Conservation (phyloP, 2,888 invertebrate species). For the Mythimna loreyi region DNA sequence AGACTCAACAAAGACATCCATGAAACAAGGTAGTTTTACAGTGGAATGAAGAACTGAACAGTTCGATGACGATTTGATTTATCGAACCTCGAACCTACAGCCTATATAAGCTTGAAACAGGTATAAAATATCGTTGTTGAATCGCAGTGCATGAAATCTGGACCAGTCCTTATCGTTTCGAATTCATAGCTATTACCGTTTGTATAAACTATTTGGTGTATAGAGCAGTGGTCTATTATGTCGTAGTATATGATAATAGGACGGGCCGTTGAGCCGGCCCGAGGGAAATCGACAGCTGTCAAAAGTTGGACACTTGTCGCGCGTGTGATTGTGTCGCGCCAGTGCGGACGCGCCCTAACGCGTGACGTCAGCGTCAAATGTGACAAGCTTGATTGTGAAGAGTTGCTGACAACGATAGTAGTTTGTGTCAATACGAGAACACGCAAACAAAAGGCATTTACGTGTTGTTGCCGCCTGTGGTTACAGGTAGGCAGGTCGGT, state of each 20-base stretch:
- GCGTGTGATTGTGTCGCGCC: constrained; percentile 48
- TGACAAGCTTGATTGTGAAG: constrained; percentile 18
- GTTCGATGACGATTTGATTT: background rate
- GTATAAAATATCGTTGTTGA: background rate
- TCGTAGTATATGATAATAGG: constrained; percentile 58
- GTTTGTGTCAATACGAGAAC: constrained; percentile 37
- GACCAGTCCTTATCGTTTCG: background rate
- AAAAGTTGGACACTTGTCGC: constrained; percentile 61
- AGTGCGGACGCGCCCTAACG: constrained; percentile 41
- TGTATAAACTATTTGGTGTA: background rate
- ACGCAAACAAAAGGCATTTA: constrained; percentile 7
- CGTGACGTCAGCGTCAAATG: constrained; percentile 18
- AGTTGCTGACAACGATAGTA: constrained; percentile 30
- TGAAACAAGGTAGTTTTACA: no score
- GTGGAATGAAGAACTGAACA: no score
- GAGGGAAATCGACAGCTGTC: constrained; percentile 71
- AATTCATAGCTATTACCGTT: constrained; percentile 4
- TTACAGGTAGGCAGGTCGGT: background rate
- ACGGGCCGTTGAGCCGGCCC: constrained; percentile 55
- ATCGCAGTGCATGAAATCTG: background rate
- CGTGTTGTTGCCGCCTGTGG: background rate
- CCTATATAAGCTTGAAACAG: background rate
- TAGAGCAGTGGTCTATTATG: constrained; percentile 20
- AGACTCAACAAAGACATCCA: no score
- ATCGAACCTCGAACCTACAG: background rate